phyloP scores from a whole-genome alignment of 1,140 invertebrate genomes.

The Neuroterus valhalla region DNA sequence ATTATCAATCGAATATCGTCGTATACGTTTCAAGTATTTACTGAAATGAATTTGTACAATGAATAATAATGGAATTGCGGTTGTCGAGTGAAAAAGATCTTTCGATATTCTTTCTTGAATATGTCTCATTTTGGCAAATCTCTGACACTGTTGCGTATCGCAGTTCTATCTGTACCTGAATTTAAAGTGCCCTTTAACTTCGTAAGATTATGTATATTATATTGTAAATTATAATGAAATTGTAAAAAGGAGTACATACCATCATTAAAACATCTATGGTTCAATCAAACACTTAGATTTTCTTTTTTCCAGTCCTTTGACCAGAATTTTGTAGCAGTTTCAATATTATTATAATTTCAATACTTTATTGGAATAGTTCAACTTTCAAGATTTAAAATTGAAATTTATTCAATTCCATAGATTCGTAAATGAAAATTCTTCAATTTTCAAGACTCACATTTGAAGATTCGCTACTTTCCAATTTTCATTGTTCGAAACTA shows the following conservation, averaged over 20 bases:
- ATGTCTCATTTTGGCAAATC: background rate
- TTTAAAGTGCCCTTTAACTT: constrained; percentile 24
- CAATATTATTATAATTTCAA: background rate
- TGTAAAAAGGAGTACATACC: constrained; percentile 18
- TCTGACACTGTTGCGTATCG: background rate
- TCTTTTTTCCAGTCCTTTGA: too few species aligned
- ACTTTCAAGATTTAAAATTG: too few species aligned
- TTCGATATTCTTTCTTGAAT: constrained; percentile 10
- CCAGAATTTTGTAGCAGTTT: too few species aligned
- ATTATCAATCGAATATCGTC: constrained; percentile 12
- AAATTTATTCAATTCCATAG: too few species aligned
- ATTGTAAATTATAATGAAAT: constrained; percentile 26
- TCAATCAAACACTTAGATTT: too few species aligned
- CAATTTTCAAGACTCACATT: too few species aligned
- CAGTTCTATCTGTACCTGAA: constrained; percentile 24
- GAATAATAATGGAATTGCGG: constrained; percentile 12
- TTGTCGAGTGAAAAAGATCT: constrained; percentile 1
- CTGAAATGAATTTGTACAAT: background rate
- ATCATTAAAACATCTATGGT: background rate
- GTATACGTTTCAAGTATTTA: constrained; percentile 23
- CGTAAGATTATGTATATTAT: constrained; percentile 25
- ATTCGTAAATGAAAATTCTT: too few species aligned
- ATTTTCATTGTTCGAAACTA: background rate
- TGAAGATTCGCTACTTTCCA: background rate
- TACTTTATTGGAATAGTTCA: too few species aligned